phyloP scores from a whole-genome alignment of 2,113 vertebrate species.

The Cairina moschata region DNA sequence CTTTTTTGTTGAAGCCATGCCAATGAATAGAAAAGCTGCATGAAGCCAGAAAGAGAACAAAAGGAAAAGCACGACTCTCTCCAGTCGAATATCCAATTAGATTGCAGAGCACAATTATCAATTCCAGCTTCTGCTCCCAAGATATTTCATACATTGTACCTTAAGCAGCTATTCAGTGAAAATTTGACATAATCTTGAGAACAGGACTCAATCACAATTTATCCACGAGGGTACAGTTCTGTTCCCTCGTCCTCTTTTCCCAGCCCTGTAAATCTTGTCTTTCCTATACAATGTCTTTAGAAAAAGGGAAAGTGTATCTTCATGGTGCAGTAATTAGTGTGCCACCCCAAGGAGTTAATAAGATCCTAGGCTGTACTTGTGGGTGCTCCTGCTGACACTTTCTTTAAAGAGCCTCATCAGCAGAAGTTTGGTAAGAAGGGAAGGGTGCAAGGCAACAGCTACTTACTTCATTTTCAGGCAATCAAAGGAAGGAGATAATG shows the following conservation, averaged over 20 bases:
- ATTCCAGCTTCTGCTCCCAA: conserved; percentile 8
- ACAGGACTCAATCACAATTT: not conserved
- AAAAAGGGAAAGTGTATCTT: not conserved
- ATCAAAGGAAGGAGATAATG: not conserved
- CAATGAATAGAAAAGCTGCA: not conserved
- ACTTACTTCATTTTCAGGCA: not conserved
- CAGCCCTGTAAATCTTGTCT: not conserved
- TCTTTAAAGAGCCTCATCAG: not conserved
- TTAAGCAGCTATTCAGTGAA: conserved; percentile 38
- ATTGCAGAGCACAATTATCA: not conserved
- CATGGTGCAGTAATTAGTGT: rapidly evolving
- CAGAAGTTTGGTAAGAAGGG: not conserved
- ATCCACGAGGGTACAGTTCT: not conserved
- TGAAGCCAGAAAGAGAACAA: not conserved
- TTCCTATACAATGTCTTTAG: not conserved
- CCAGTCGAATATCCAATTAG: too few relatives aligned
- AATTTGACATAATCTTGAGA: conserved; percentile 21
- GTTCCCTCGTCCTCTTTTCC: not conserved
- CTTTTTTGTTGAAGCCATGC: not conserved
- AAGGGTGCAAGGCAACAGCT: not conserved
- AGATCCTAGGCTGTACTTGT: not conserved
- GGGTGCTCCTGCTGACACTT: not conserved
- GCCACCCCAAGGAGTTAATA: not conserved
- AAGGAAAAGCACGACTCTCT: not conserved
- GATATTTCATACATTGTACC: not conserved